Percentiles rank a stretch among this genome's conserved stretches.
phyloP scores from a whole-genome alignment of 1,140 invertebrate species.

The Heliconius nattereri region DNA sequence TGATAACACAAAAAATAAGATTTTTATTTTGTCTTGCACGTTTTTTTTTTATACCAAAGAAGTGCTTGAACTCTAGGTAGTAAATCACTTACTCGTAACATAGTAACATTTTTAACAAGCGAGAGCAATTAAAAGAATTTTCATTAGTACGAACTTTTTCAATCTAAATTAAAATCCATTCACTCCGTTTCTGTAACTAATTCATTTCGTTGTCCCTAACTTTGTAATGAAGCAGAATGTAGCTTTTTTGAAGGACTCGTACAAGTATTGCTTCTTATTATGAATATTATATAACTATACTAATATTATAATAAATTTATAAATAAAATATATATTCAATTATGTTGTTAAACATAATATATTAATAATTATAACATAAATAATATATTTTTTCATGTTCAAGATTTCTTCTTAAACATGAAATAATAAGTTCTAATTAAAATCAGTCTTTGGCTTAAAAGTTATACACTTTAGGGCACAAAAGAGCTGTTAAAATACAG shows the following conservation, averaged over 20 bases:
- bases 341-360: too few relatives aligned
- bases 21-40: not conserved
- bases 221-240: slow-evolving; percentile 23
- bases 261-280: not conserved
- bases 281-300: not conserved
- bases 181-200: slow-evolving; percentile 26
- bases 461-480: not conserved
- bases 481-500: not conserved
- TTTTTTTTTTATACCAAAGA: not conserved
- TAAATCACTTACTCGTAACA: not conserved
- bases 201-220: slow-evolving; percentile 23
- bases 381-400: too few relatives aligned
- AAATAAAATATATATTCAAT: too few relatives aligned
- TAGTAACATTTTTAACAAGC: slow-evolving; percentile 15
- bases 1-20: too few relatives aligned
- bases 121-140: slow-evolving; percentile 28
- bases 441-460: too few relatives aligned
- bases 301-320: too few relatives aligned
- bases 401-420: too few relatives aligned
- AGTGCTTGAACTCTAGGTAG: not conserved
- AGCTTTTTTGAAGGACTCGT: not conserved
- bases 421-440: too few relatives aligned
- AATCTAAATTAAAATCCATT: slow-evolving; percentile 33
- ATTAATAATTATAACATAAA: too few relatives aligned
- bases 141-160: slow-evolving; percentile 30